Evolutionary conservation across 2,113 vertebrate genomes (phyloP).

Genomic region (Alligator mississippiensis): DNA sequence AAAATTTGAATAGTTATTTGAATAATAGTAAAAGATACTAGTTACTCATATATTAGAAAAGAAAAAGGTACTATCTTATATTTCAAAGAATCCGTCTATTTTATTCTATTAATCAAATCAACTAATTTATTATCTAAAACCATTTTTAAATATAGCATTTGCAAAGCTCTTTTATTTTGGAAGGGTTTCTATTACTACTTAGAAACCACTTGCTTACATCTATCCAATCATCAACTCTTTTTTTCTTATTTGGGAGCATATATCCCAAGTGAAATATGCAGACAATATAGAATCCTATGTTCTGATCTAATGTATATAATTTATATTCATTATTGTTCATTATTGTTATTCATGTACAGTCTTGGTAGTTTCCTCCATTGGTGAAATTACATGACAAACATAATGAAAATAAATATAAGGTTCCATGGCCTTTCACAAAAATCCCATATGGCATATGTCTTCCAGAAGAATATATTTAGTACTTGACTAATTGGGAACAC

Average conservation of each 20-base stretch:
- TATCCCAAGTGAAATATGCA: background rate
- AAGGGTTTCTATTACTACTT: no score
- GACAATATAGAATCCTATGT: background rate
- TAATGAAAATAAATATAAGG: background rate
- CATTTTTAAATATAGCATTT: background rate
- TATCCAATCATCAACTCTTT: background rate
- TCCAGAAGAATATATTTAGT: background rate
- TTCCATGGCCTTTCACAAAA: background rate
- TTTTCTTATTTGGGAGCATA: background rate
- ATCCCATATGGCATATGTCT: background rate
- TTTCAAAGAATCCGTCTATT: background rate
- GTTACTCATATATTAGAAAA: background rate
- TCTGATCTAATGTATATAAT: background rate
- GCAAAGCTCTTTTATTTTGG: background rate
- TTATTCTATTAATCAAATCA: background rate
- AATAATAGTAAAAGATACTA: no score
- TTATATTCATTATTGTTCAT: background rate
- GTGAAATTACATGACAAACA: background rate
- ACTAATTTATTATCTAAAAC: background rate
- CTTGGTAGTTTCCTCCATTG: background rate
- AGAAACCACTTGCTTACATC: background rate
- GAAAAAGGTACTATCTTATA: background rate
- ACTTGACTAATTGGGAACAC: background rate
- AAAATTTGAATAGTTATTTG: no score
- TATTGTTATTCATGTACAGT: background rate